Percentiles rank a stretch among this genome's conserved stretches.
Conservation (phyloP, 2,888 invertebrate genomes). For the Danaus chrysippus region DNA sequence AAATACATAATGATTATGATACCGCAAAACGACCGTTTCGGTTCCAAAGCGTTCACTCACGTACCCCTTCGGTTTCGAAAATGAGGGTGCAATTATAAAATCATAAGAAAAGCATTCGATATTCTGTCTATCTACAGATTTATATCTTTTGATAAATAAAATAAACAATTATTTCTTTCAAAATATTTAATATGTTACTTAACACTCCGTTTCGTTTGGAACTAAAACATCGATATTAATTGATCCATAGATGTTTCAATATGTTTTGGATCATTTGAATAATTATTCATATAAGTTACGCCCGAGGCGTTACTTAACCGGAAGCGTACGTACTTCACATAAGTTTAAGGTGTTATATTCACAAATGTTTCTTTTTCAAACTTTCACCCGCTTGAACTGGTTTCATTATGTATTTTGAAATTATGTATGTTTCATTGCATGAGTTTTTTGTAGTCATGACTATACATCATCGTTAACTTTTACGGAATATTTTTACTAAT, state of each 20-base stretch:
- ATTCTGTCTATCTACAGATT: neutral
- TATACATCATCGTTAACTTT: neutral
- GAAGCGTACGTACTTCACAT: conserved; percentile 52
- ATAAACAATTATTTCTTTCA: no score
- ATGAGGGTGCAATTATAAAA: conserved; percentile 20
- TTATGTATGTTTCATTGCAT: neutral
- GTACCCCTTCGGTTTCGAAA: conserved; percentile 56
- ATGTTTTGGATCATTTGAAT: conserved; percentile 39
- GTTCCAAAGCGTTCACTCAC: conserved; percentile 47
- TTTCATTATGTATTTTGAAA: conserved; percentile 28
- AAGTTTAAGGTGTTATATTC: conserved; percentile 53
- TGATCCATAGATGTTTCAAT: conserved; percentile 18
- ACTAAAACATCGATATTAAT: conserved; percentile 17
- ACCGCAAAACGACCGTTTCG: conserved; percentile 43
- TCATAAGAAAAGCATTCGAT: conserved; percentile 1
- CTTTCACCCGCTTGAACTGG: conserved; percentile 66
- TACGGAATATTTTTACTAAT: no score
- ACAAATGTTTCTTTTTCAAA: conserved; percentile 42
- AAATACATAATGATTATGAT: conserved; percentile 34
- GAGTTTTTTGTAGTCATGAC: neutral
- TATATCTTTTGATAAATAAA: no score
- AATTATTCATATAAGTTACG: conserved; percentile 53
- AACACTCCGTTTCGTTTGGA: conserved; percentile 9
- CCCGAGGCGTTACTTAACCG: conserved; percentile 54
- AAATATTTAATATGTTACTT: no score